phyloP scores from a whole-genome alignment of 2,888 invertebrate genomes.

The Drymonia ruficornis region DNA sequence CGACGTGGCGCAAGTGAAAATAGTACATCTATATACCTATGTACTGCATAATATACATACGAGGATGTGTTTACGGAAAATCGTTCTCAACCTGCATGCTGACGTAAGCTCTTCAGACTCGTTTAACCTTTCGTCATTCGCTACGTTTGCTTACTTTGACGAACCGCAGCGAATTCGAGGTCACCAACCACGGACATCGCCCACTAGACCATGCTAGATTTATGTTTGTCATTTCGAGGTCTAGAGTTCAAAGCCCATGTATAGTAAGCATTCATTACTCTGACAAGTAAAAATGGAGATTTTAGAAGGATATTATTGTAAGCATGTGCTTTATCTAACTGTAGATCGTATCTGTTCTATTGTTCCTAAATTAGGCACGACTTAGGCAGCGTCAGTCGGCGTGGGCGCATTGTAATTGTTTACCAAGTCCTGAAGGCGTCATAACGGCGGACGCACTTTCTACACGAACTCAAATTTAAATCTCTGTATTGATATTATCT shows the following conservation, averaged over 20 bases:
- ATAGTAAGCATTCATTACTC: constrained; percentile 13
- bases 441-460: constrained; percentile 48
- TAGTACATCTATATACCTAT: neutral
- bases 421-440: constrained; percentile 41
- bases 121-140: constrained; percentile 42
- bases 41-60: neutral
- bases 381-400: constrained; percentile 31
- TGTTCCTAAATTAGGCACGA: constrained; percentile 55
- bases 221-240: constrained; percentile 12
- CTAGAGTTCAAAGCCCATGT: constrained; percentile 20
- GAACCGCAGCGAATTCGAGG: constrained; percentile 42
- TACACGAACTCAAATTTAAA: constrained; percentile 43
- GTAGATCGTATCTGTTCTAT: constrained; percentile 45
- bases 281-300: neutral
- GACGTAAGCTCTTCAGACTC: constrained; percentile 36
- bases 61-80: constrained; percentile 3
- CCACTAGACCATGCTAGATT: constrained; percentile 20
- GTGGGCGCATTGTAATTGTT: constrained; percentile 49
- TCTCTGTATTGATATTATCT: constrained; percentile 42
- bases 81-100: constrained; percentile 19
- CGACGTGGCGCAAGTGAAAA: neutral
- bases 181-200: constrained; percentile 31
- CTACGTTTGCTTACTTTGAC: constrained; percentile 38
- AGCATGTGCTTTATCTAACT: constrained; percentile 25
- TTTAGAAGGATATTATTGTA: constrained; percentile 2